Conservation (phyloP, 2,113 vertebrate species). For the Parotia lawesii region DNA sequence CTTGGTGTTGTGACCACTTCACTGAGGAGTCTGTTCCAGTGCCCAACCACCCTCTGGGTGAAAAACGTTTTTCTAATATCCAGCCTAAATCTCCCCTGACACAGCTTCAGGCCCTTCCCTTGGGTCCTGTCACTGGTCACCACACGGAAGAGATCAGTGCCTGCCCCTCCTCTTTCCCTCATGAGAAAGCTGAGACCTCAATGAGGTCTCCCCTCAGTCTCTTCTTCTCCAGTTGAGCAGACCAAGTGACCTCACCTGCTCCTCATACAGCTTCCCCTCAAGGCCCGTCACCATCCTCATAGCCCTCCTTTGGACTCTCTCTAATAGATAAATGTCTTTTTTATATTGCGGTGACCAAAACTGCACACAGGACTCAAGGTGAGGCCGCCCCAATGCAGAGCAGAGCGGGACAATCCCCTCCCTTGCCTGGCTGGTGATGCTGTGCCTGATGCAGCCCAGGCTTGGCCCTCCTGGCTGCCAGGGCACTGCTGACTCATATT, state of each 20-base stretch:
- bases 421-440: rapidly evolving
- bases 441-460: rapidly evolving
- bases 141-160: background rate
- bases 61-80: background rate
- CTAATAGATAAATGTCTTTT: background rate
- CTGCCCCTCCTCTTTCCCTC: background rate
- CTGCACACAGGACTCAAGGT: rapidly evolving
- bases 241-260: background rate
- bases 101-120: background rate
- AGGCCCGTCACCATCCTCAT: background rate
- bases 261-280: rapidly evolving
- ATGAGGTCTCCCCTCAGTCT: background rate
- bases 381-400: rapidly evolving
- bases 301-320: background rate
- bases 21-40: background rate
- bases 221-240: background rate
- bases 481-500: background rate
- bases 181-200: rapidly evolving
- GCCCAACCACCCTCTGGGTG: no score
- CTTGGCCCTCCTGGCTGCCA: background rate
- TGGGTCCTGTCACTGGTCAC: background rate
- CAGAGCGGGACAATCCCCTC: background rate
- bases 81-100: background rate
- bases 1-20: background rate
- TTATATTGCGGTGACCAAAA: background rate